Evolutionary conservation across 1,140 invertebrate genomes (phyloP).

Genomic region (Bursaphelenchus mucronatus): DNA sequence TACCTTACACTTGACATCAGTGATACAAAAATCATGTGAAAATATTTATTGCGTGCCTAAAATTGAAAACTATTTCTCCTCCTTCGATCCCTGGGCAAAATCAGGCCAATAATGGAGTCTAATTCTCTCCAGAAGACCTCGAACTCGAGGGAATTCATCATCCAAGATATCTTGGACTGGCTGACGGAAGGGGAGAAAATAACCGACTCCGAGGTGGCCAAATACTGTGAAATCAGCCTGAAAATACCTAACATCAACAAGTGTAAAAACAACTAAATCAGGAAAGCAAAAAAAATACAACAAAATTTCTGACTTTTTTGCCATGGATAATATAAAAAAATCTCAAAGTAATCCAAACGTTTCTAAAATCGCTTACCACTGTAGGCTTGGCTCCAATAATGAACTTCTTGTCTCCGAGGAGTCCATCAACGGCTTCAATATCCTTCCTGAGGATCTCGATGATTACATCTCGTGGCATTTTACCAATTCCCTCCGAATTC

Average conservation of each 20-base stretch:
- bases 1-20: too few species aligned
- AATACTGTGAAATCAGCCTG: conserved; percentile 48
- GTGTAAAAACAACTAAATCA: background rate
- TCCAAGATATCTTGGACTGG: conserved; percentile 44
- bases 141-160: conserved; percentile 36
- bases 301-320: conserved; percentile 18
- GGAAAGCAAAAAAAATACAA: conserved; percentile 12
- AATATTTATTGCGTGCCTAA: too few species aligned
- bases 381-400: conserved; percentile 46
- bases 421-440: conserved; percentile 37
- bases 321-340: background rate
- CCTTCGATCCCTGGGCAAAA: conserved; percentile 16
- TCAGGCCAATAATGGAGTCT: conserved; percentile 49
- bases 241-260: background rate
- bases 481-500: conserved; percentile 31
- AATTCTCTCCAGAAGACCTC: conserved; percentile 43
- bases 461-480: conserved; percentile 38
- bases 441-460: conserved; percentile 40
- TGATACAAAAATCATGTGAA: too few species aligned
- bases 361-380: conserved; percentile 25
- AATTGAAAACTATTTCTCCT: conserved; percentile 3
- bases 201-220: conserved; percentile 42
- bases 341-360: too few species aligned
- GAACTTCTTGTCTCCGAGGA: conserved; percentile 54
- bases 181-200: conserved; percentile 44